A percentile compares a stretch with the other conserved stretches of the same genome.
phyloP scores from a whole-genome alignment of 2,888 invertebrate genomes.

The Drosophila fulvimacula region DNA sequence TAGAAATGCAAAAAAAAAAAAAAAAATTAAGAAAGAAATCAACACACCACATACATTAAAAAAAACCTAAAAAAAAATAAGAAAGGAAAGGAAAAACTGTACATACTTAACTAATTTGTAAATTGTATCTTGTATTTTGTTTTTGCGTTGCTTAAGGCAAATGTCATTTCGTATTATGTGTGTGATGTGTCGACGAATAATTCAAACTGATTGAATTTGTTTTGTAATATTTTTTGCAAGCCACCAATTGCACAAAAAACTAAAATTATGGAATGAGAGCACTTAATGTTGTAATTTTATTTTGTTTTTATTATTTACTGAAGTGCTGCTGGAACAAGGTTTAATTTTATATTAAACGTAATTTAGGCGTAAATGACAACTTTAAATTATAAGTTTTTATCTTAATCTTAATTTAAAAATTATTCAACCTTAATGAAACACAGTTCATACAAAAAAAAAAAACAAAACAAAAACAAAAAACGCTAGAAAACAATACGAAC shows the following conservation, averaged over 20 bases:
- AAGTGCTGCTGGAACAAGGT: conserved; percentile 71
- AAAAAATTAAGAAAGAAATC: conserved; percentile 7
- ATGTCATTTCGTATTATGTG: conserved; percentile 61
- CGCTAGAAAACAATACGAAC: conserved; percentile 51
- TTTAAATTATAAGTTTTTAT: conserved; percentile 76
- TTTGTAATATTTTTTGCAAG: conserved; percentile 22
- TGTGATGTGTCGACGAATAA: conserved; percentile 23
- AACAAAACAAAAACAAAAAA: conserved; percentile 19
- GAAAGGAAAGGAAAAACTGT: conserved; percentile 40
- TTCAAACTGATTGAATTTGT: conserved; percentile 29
- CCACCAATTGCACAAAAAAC: conserved; percentile 41
- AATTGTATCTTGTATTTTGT: conserved; percentile 69
- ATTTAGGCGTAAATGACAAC: conserved; percentile 80
- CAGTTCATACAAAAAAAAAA: conserved; percentile 43
- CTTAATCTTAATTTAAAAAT: conserved; percentile 71
- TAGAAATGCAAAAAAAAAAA: conserved; percentile 37
- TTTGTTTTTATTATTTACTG: conserved; percentile 74
- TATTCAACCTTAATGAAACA: conserved; percentile 61
- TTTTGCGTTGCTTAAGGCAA: conserved; percentile 59
- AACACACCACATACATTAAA: conserved; percentile 29
- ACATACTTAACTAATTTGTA: conserved; percentile 77
- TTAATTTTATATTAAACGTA: conserved; percentile 72
- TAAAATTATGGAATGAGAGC: conserved; percentile 32
- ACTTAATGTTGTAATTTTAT: conserved; percentile 72
- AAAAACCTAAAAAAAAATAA: conserved; percentile 6